These are phyloP conservation scores for Canis aureus DNA, from an alignment of 2,113 vertebrate species.

Conservation along the genomic window DNA sequence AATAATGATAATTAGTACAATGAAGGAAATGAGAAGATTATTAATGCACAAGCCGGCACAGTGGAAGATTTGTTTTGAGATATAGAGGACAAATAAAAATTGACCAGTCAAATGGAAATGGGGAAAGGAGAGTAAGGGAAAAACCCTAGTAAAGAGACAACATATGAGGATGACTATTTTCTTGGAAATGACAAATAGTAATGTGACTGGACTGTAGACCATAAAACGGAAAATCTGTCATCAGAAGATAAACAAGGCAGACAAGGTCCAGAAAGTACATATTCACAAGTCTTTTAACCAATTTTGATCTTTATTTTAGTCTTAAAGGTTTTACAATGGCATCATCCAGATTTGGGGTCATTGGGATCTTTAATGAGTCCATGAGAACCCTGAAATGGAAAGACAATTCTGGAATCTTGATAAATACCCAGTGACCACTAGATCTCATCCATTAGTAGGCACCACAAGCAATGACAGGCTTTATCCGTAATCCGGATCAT, in stretches of 20 bases:
- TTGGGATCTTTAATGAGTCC: not conserved
- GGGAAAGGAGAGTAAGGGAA: not conserved
- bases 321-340: not conserved
- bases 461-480: not conserved
- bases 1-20: not conserved
- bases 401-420: not conserved
- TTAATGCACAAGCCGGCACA: not conserved
- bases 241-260: not conserved
- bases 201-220: not conserved
- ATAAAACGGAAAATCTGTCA: not conserved
- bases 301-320: not conserved
- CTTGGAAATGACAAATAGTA: not conserved
- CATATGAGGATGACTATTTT: not conserved
- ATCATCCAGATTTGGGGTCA: not conserved
- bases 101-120: not conserved
- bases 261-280: not conserved
- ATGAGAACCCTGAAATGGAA: not conserved
- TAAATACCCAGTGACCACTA: not conserved
- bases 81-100: not conserved
- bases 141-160: not conserved
- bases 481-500: not conserved
- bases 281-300: not conserved
- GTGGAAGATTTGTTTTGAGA: not conserved
- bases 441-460: not conserved
- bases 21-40: not conserved